Conservation (phyloP, 2,113 vertebrate species). For the Paralichthys olivaceus region DNA sequence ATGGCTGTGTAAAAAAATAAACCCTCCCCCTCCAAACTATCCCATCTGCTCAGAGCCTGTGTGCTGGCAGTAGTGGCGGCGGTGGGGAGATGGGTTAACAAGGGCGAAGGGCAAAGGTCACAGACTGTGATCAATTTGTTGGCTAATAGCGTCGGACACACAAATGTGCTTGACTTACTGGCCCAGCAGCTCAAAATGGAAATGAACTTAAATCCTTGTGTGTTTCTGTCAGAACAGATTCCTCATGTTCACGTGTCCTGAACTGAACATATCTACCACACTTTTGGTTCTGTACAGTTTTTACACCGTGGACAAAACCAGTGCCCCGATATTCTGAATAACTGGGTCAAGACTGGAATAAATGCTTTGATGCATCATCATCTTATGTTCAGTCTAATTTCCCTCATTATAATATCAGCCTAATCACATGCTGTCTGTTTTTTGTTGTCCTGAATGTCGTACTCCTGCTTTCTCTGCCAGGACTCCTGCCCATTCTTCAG, state of each 20-base stretch:
- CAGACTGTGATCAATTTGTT: slow-evolving; percentile 78
- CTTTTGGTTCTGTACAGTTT: no score
- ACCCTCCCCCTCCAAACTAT: slow-evolving; percentile 43
- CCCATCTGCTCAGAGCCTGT: slow-evolving; percentile 69
- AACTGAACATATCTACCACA: no score
- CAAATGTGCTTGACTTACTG: slow-evolving; percentile 16
- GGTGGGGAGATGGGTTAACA: slow-evolving; percentile 46
- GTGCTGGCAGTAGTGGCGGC: not conserved
- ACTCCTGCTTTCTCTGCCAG: no score
- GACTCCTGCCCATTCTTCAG: no score
- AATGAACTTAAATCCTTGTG: slow-evolving; percentile 20
- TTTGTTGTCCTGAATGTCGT: no score
- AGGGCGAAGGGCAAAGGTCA: slow-evolving; percentile 69
- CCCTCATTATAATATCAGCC: no score
- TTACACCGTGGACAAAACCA: no score
- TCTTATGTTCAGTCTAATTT: no score
- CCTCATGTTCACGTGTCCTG: not conserved
- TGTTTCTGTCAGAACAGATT: not conserved
- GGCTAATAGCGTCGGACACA: slow-evolving; percentile 36
- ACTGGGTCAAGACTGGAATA: no score
- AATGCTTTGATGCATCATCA: not conserved
- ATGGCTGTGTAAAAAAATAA: slow-evolving; percentile 25
- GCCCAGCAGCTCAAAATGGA: slow-evolving; percentile 21
- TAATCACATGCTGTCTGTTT: no score
- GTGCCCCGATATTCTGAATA: no score